Evolutionary conservation across 1,140 invertebrate genomes (phyloP).

Genomic region (Caenorhabditis briggsae): DNA sequence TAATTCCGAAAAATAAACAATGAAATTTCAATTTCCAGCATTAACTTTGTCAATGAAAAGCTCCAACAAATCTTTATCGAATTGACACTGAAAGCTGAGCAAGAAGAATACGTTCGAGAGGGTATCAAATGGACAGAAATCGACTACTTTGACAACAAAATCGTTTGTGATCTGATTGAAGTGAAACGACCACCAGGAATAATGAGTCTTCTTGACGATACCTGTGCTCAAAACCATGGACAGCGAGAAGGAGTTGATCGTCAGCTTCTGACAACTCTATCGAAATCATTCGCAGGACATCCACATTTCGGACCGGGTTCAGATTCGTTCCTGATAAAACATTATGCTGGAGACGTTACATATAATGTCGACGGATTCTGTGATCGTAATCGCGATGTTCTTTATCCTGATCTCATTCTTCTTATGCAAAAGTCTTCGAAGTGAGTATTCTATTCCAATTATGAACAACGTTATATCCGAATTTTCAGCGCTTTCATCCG

Average conservation of each 20-base stretch:
- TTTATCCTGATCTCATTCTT: conserved; percentile 84
- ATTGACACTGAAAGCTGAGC: conserved; percentile 84
- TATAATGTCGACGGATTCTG: conserved; percentile 85
- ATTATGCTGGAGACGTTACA: conserved; percentile 84
- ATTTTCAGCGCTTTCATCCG: conserved; percentile 82
- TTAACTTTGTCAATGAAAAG: conserved; percentile 92
- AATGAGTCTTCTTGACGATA: conserved; percentile 84
- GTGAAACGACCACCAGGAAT: conserved; percentile 80
- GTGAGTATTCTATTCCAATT: conserved; percentile 79
- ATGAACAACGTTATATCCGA: neutral
- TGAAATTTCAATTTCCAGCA: conserved; percentile 83
- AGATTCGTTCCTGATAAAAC: conserved; percentile 83
- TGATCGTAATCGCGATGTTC: conserved; percentile 85
- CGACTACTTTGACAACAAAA: conserved; percentile 86
- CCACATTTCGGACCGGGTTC: conserved; percentile 82
- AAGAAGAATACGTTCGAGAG: conserved; percentile 85
- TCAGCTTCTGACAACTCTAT: conserved; percentile 81
- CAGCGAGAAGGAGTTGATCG: conserved; percentile 81
- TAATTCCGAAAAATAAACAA: neutral
- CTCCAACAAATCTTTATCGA: conserved; percentile 87
- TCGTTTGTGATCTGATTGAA: conserved; percentile 84
- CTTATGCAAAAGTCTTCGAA: conserved; percentile 84
- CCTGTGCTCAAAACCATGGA: conserved; percentile 85
- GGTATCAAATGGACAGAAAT: conserved; percentile 85
- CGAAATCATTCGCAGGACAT: conserved; percentile 80